Conservation (phyloP, 1,140 invertebrate genomes). For the Pectinophora gossypiella region DNA sequence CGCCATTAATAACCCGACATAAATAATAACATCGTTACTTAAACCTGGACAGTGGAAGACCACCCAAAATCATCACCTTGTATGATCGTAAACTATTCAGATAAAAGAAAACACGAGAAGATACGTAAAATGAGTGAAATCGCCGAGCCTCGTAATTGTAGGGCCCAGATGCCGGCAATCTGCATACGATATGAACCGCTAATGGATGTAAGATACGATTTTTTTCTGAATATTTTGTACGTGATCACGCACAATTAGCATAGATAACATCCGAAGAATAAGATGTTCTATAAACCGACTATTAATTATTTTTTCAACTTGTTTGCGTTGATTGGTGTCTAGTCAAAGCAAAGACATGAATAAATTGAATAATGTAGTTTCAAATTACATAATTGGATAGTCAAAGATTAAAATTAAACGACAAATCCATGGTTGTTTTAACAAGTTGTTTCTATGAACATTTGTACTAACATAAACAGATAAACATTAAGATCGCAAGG, state of each 20-base stretch:
- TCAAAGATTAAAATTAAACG: too few relatives aligned
- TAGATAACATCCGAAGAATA: conserved; percentile 45
- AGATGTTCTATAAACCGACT: conserved; percentile 19
- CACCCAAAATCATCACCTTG: conserved; percentile 69
- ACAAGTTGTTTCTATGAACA: too few relatives aligned
- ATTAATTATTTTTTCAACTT: neutral
- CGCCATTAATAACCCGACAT: conserved; percentile 57
- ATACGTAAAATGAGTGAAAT: conserved; percentile 13
- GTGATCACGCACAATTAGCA: conserved; percentile 48
- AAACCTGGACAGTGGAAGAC: conserved; percentile 29
- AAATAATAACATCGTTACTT: conserved; percentile 69
- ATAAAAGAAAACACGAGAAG: conserved; percentile 28
- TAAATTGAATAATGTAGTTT: neutral
- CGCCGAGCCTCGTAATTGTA: conserved; percentile 38
- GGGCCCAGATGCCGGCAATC: conserved; percentile 44
- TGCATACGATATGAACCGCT: conserved; percentile 65
- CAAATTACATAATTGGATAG: neutral
- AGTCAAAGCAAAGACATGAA: neutral
- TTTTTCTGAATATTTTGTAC: conserved; percentile 52
- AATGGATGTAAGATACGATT: conserved; percentile 53
- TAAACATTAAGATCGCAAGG: too few relatives aligned
- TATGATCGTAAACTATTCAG: conserved; percentile 48
- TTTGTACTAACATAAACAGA: too few relatives aligned
- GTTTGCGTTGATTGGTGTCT: neutral
- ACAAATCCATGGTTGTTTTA: too few relatives aligned